Conservation (phyloP, 64 coral and sea anemone species). For the Pocillopora damicornis region DNA sequence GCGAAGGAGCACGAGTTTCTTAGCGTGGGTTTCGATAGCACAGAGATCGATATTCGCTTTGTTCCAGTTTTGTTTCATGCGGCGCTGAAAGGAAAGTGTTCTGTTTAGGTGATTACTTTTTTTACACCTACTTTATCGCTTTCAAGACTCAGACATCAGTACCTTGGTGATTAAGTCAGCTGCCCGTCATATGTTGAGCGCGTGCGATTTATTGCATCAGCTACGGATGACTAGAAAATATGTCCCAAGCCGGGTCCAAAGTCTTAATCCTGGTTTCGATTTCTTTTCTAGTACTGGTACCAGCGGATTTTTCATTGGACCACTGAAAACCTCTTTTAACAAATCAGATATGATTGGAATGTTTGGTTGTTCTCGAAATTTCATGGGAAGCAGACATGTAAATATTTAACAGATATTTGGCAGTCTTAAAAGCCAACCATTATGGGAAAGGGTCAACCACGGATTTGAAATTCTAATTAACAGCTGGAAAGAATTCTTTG, state of each 20-base stretch:
- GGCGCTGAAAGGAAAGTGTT: background rate
- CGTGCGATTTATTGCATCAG: slow-evolving; percentile 27
- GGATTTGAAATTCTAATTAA: background rate
- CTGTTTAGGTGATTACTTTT: background rate
- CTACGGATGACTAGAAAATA: background rate
- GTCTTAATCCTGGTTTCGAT: background rate
- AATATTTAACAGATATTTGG: background rate
- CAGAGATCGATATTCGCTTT: background rate
- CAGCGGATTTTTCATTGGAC: background rate
- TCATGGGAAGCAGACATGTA: background rate
- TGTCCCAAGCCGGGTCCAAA: background rate
- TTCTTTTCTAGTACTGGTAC: background rate
- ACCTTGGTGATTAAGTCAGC: background rate
- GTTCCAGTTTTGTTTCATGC: background rate
- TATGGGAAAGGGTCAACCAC: no score
- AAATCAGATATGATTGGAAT: background rate
- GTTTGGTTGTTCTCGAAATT: background rate
- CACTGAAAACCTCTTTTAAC: background rate
- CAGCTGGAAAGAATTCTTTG: background rate
- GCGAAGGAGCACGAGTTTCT: background rate
- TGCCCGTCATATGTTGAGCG: background rate
- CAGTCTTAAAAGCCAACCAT: background rate
- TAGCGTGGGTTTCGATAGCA: background rate
- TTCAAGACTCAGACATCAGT: background rate
- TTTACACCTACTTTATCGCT: no score